Evolutionary conservation across 2,888 invertebrate genomes (phyloP).

Genomic region (Cataglyphis altisquamis): DNA sequence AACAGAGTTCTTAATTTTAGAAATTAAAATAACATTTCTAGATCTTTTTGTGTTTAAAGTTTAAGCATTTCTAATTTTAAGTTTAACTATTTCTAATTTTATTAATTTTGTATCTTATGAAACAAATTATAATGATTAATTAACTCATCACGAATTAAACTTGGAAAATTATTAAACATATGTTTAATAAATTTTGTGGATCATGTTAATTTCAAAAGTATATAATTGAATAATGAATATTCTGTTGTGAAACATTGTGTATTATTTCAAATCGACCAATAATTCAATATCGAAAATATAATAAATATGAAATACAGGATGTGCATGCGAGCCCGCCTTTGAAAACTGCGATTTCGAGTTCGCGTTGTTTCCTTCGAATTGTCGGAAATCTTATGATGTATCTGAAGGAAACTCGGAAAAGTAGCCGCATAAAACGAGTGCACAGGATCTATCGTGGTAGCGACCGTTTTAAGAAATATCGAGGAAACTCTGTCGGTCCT

Average conservation of each 20-base stretch:
- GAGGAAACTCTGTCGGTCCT: slow-evolving; percentile 42
- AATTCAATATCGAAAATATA: slow-evolving; percentile 3
- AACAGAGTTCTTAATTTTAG: neutral
- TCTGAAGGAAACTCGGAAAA: slow-evolving; percentile 37
- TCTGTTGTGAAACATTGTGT: neutral
- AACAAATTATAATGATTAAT: neutral
- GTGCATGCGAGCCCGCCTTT: neutral
- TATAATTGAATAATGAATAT: neutral
- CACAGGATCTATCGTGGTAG: slow-evolving; percentile 47
- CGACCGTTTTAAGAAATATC: slow-evolving; percentile 65
- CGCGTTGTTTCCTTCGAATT: slow-evolving; percentile 33
- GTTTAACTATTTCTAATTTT: neutral
- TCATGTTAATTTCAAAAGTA: neutral
- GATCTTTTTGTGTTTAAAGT: neutral
- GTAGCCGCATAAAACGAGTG: slow-evolving; percentile 45
- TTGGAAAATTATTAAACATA: neutral
- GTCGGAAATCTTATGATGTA: slow-evolving; percentile 34
- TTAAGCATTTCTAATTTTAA: neutral
- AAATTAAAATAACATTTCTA: neutral
- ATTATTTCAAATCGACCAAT: neutral
- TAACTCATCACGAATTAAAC: neutral
- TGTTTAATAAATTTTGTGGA: neutral
- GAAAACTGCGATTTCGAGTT: slow-evolving; percentile 16
- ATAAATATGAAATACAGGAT: neutral
- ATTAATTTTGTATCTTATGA: neutral